Percentiles rank a stretch among this genome's conserved stretches.
Evolutionary conservation across 2,113 vertebrate genomes (phyloP).

Genomic region (Cyprinodon variegatus): DNA sequence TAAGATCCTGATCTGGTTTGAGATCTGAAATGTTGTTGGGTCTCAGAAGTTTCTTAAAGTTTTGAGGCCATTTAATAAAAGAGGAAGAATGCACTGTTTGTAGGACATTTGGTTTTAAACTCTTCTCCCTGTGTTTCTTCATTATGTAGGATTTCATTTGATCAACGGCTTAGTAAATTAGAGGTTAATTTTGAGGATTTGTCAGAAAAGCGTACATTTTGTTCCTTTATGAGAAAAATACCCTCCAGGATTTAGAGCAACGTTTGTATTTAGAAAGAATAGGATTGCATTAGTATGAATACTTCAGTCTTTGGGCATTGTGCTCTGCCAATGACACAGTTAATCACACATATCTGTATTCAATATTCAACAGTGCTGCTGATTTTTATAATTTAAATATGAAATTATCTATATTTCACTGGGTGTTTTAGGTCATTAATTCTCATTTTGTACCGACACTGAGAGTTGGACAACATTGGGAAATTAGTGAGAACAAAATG

Average conservation of each 20-base stretch:
- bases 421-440: conserved; percentile 36
- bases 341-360: not conserved
- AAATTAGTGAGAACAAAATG: conserved; percentile 60
- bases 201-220: not conserved
- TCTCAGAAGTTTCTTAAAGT: not conserved
- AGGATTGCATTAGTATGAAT: not conserved
- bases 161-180: conserved; percentile 8
- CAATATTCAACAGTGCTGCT: not conserved
- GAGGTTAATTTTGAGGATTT: not conserved
- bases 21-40: not conserved
- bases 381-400: not conserved
- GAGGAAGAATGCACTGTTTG: conserved; percentile 15
- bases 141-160: conserved; percentile 11
- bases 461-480: conserved; percentile 34
- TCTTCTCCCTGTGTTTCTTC: conserved; percentile 1
- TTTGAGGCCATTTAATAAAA: conserved; percentile 2
- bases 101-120: not conserved
- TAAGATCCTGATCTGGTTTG: not conserved
- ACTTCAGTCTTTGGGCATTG: not conserved
- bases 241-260: not conserved
- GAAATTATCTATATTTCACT: conserved; percentile 3
- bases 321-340: not conserved
- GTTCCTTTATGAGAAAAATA: not conserved
- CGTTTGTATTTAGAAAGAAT: not conserved
- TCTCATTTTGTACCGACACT: conserved; percentile 47